Evolutionary conservation across 1,140 invertebrate species (phyloP), one percentile per base, ranked within the genome.

Genomic region (Wasmannia auropunctata): DNA sequence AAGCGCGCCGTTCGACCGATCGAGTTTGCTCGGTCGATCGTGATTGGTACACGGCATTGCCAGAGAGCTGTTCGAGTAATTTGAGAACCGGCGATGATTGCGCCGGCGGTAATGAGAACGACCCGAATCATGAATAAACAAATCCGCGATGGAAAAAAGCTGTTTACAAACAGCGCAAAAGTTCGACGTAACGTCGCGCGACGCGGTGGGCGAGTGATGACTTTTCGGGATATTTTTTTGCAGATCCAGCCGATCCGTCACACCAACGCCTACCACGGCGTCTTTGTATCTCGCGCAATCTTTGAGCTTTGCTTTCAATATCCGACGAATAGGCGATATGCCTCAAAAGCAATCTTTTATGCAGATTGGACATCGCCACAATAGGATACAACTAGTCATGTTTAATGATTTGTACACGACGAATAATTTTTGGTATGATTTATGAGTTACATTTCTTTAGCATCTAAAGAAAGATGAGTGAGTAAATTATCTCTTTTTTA

Each of bases 1-100:
- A 93, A 93, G 92, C 76, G 70, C 63, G 75, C 86, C 25, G 25
- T n/a, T 51, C 56, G 43, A 60, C 54, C 70, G 74, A 70, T 58
- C 72, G 77, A 81, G 67, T 58, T 60, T 37, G 67, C 79, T 40
- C 43, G 28, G 16, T 58, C 37, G 51, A 72, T 58, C 67, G n/a
- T 83, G 54, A 80, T 60, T 76, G 74, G 25, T 51, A 69, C 76
- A 43, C 7, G 16, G n/a, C 62, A 22, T 67, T 69, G 37, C 14
- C 56, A 43, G 25, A 37, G 31, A 19, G 34, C 14, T 76, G 60
- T 10, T 40, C n/a, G 43, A 69, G 46, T 80, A 80, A 80, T 80
- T 69, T 56, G 46, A 80, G 63, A 80, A 16, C 22, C 62, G 40
- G 49, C 22, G 34, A 34, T 56, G 63, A 79, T 67, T 31, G 34